A percentile compares a stretch with the other conserved stretches of the same genome.
phyloP scores from a whole-genome alignment of 2,888 invertebrate genomes.

The Ectemnius continuus region DNA sequence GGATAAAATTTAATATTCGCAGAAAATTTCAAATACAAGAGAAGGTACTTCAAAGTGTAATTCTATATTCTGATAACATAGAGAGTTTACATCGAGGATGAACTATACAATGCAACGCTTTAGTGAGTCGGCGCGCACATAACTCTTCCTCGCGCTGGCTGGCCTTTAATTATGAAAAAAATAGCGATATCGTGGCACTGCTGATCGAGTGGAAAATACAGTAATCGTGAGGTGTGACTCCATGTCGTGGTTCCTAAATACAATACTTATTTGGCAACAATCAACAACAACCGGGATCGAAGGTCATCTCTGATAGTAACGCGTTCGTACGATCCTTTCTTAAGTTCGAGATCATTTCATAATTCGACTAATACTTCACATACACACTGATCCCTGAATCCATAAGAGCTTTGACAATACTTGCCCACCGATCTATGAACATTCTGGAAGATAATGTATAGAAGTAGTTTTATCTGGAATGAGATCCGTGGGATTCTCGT shows the following conservation, averaged over 20 bases:
- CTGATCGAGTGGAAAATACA: slow-evolving; percentile 73
- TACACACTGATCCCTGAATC: too few species aligned
- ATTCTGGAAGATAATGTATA: neutral
- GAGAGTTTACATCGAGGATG: slow-evolving; percentile 73
- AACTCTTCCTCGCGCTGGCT: slow-evolving; percentile 43
- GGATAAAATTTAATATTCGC: too few species aligned
- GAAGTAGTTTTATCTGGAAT: slow-evolving; percentile 1
- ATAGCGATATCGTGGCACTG: slow-evolving; percentile 69
- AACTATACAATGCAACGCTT: slow-evolving; percentile 69
- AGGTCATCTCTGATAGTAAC: slow-evolving; percentile 42
- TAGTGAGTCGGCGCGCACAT: slow-evolving; percentile 47
- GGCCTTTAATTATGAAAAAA: slow-evolving; percentile 66
- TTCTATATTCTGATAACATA: slow-evolving; percentile 72
- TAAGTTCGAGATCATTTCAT: neutral
- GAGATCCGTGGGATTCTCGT: neutral
- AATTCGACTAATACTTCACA: too few species aligned
- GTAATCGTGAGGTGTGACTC: slow-evolving; percentile 44
- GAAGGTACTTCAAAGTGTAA: slow-evolving; percentile 60
- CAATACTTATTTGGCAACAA: slow-evolving; percentile 76
- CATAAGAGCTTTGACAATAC: too few species aligned
- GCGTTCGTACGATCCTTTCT: slow-evolving; percentile 5
- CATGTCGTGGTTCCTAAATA: slow-evolving; percentile 48
- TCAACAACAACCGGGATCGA: slow-evolving; percentile 75
- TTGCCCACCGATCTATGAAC: too few species aligned
- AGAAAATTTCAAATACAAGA: neutral